Percentiles rank a stretch among this genome's conserved stretches.
These are phyloP conservation scores for Papilio glaucus DNA, from an alignment of 1,140 invertebrate genomes.

Conservation along the genomic window DNA sequence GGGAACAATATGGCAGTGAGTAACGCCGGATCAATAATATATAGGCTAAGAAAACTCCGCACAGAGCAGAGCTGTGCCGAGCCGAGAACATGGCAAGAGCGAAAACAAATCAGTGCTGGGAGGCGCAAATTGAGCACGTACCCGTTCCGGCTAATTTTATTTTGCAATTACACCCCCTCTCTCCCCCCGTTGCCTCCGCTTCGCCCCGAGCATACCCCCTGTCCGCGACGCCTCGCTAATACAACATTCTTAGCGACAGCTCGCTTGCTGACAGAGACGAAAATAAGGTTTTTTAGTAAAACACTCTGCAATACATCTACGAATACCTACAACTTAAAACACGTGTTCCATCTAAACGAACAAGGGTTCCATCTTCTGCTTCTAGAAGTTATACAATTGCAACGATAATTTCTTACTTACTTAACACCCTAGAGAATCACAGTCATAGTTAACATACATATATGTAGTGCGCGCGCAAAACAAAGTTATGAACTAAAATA, in stretches of 20 bases:
- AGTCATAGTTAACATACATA: no score
- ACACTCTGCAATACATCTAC: neutral
- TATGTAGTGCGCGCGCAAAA: no score
- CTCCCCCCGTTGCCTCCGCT: constrained; percentile 43
- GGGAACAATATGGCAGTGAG: constrained; percentile 69
- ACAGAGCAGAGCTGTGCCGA: constrained; percentile 57
- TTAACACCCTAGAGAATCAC: no score
- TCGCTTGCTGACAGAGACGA: constrained; percentile 57
- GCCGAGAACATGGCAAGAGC: constrained; percentile 63
- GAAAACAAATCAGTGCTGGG: constrained; percentile 82
- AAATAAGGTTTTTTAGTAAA: constrained; percentile 28
- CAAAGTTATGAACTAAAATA: no score
- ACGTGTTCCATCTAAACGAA: no score
- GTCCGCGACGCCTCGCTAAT: constrained; percentile 57
- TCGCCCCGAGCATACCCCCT: constrained; percentile 39
- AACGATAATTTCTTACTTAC: no score
- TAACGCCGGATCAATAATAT: constrained; percentile 75
- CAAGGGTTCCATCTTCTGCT: no score
- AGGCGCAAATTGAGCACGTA: constrained; percentile 83
- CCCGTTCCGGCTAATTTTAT: constrained; percentile 83
- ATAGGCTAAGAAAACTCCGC: constrained; percentile 71
- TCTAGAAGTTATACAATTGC: no score
- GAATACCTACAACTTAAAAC: no score
- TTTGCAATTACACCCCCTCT: constrained; percentile 80
- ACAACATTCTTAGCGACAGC: constrained; percentile 80